Evolutionary conservation across 35 echinoderm and acorn worm species (phyloP).

Genomic region (Eucidaris tribuloides): DNA sequence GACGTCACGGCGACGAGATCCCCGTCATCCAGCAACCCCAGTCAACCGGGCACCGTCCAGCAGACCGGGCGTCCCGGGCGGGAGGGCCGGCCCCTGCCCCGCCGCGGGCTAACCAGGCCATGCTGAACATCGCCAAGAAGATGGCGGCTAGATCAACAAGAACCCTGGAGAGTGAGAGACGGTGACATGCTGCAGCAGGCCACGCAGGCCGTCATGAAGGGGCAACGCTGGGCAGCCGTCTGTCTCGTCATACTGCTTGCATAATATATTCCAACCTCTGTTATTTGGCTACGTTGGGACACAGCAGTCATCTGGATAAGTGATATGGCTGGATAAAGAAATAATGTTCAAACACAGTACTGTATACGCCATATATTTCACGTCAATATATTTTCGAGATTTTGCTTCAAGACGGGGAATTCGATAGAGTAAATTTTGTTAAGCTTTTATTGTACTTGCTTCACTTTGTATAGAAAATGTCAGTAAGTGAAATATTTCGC

Average conservation of each 20-base stretch:
- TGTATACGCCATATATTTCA: no score
- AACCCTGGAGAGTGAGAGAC: conserved; percentile 77
- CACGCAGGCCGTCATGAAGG: conserved; percentile 86
- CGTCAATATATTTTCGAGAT: no score
- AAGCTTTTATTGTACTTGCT: no score
- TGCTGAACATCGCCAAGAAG: conserved; percentile 71
- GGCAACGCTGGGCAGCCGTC: conserved; percentile 53
- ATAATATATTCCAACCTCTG: no score
- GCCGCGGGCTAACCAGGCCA: conserved; percentile 75
- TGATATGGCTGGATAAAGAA: no score
- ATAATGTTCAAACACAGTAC: no score
- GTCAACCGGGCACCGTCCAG: neutral
- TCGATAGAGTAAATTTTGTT: no score
- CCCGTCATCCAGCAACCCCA: conserved; percentile 7
- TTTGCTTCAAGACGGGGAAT: no score
- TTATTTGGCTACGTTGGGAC: no score
- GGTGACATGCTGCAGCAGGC: conserved; percentile 86
- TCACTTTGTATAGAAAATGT: no score
- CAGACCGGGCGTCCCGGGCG: neutral
- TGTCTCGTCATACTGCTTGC: conserved; percentile 52
- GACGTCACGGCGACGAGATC: conserved; percentile 71
- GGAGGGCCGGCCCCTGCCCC: neutral
- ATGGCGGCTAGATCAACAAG: conserved; percentile 82
- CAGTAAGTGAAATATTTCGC: no score
- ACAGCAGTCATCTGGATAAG: no score